These are phyloP conservation scores for Collichthys lucidus DNA, from an alignment of 2,113 vertebrate species.

Conservation along the genomic window DNA sequence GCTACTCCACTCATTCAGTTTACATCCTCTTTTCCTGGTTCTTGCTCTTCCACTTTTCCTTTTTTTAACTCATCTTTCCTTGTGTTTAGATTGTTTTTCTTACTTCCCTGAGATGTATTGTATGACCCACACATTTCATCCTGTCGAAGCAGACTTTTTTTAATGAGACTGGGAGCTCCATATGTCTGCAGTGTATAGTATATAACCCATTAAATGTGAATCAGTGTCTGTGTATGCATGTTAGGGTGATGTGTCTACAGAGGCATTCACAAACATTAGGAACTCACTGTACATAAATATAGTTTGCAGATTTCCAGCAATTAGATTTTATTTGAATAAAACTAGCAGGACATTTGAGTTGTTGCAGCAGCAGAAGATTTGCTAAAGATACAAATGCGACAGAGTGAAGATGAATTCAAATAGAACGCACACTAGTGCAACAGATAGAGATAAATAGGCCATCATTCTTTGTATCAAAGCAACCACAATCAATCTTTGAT, in stretches of 20 bases:
- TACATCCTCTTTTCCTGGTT: not conserved
- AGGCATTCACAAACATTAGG: not conserved
- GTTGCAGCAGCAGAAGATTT: constrained; percentile 1
- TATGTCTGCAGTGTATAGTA: not conserved
- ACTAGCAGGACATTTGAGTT: constrained; percentile 8
- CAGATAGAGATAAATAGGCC: constrained; percentile 14
- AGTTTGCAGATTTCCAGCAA: not conserved
- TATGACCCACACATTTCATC: not conserved
- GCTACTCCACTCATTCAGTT: not conserved
- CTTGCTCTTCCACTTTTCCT: not conserved
- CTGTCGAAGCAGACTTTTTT: not conserved
- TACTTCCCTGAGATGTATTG: not conserved
- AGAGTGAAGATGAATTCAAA: not conserved
- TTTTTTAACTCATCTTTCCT: not conserved
- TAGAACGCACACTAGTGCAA: not conserved
- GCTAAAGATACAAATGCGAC: constrained; percentile 1
- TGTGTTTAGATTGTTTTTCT: not conserved
- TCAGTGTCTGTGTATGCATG: not conserved
- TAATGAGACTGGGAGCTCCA: not conserved
- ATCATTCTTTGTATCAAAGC: not conserved
- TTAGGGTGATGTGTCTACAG: not conserved
- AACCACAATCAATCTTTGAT: constrained; percentile 7
- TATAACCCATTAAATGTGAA: not conserved
- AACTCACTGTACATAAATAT: not conserved
- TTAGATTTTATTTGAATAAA: constrained; percentile 13